Conservation (phyloP, 2,797 vertebrate genomes). For the Tapera naevia region DNA sequence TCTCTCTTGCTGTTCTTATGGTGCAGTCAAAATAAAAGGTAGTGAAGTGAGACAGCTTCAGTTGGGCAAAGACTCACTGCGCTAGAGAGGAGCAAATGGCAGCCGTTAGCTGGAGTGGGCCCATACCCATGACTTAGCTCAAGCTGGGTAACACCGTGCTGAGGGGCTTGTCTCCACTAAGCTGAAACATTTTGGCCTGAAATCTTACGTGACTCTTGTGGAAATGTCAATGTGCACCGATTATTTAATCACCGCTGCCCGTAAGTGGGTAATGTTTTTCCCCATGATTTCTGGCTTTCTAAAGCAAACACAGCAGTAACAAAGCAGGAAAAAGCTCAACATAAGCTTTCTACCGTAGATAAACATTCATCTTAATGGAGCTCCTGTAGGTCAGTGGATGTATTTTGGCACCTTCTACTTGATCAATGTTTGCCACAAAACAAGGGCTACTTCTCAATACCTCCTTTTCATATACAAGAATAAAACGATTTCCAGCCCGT, state of each 20-base stretch:
- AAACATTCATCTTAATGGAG: neutral
- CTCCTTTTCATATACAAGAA: conserved; percentile 10
- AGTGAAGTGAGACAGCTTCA: conserved; percentile 5
- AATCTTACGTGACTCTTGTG: neutral
- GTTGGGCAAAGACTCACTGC: neutral
- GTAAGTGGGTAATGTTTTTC: neutral
- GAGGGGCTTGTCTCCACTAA: neutral
- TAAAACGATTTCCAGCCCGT: neutral
- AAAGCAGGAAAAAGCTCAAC: neutral
- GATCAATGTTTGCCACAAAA: conserved; percentile 14
- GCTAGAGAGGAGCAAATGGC: neutral
- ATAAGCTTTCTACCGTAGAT: neutral
- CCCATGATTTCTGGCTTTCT: neutral
- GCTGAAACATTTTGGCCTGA: neutral
- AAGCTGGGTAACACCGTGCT: fast-evolving
- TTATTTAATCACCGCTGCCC: neutral
- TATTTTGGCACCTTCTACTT: conserved; percentile 41
- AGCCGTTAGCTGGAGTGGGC: neutral
- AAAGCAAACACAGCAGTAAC: conserved; percentile 5
- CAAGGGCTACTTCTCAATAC: conserved; percentile 60
- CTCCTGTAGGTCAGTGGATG: conserved; percentile 6
- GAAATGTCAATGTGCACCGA: neutral
- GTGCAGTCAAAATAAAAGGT: neutral
- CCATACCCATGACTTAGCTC: neutral
- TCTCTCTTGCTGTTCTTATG: conserved; percentile 56